Conservation (phyloP, 2,888 invertebrate species). For the Neoaliturus tenellus region DNA sequence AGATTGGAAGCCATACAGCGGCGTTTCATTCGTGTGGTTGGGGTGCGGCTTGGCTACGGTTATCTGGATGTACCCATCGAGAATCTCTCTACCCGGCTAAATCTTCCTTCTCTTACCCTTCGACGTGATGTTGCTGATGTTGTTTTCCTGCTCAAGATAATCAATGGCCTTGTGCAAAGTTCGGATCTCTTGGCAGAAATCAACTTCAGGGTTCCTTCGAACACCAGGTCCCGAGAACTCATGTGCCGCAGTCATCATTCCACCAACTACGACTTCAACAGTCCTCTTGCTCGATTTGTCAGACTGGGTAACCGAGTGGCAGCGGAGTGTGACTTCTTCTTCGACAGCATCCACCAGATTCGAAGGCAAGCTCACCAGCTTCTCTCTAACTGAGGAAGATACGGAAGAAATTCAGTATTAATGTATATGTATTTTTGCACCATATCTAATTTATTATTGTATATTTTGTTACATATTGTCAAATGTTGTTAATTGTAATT, state of each 20-base stretch:
- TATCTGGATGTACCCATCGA: not conserved
- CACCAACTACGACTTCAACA: slow-evolving; percentile 9
- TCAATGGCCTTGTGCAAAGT: not conserved
- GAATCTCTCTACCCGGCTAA: not conserved
- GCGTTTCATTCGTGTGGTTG: slow-evolving; percentile 25
- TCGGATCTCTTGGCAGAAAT: not conserved
- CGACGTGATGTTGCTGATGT: not conserved
- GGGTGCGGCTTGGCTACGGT: not conserved
- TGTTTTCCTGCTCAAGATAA: not conserved
- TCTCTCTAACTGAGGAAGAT: no score
- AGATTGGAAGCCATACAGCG: not conserved
- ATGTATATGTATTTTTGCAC: no score
- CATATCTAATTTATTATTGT: no score
- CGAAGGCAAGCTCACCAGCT: not conserved
- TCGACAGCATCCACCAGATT: not conserved
- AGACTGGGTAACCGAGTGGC: not conserved
- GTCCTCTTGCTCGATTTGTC: not conserved
- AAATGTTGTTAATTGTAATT: no score
- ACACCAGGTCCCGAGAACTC: slow-evolving; percentile 1
- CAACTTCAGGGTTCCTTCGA: not conserved
- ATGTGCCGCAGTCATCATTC: not conserved
- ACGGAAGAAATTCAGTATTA: no score
- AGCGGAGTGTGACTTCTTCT: not conserved
- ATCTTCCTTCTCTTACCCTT: slow-evolving; percentile 1
- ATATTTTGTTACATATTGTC: no score